These are phyloP conservation scores for Xiphias gladius DNA, from an alignment of 2,113 vertebrate species.

Conservation along the genomic window DNA sequence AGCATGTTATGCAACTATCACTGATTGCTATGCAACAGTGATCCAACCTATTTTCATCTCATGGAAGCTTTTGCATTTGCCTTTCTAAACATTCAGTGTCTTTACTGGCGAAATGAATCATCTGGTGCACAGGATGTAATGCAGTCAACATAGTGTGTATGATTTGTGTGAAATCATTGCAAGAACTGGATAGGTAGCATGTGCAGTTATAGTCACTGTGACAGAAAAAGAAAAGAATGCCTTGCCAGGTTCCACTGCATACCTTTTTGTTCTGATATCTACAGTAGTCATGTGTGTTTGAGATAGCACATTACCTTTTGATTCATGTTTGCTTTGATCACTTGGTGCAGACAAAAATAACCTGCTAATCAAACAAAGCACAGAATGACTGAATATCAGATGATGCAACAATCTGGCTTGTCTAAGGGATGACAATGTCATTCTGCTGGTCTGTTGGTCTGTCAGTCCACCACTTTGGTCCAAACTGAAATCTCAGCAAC, in stretches of 20 bases:
- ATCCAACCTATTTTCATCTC: conserved; percentile 62
- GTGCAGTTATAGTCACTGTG: background rate
- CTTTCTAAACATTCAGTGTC: conserved; percentile 36
- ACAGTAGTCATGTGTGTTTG: background rate
- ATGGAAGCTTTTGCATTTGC: conserved; percentile 35
- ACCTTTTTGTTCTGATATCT: too few species aligned
- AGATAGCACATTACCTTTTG: background rate
- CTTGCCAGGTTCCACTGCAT: background rate
- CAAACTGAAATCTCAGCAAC: too few species aligned
- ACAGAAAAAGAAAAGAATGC: background rate
- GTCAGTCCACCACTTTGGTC: too few species aligned
- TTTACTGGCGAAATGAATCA: conserved; percentile 10
- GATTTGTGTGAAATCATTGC: background rate
- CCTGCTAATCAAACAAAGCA: conserved; percentile 2
- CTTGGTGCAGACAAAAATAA: conserved; percentile 10
- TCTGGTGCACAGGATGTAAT: background rate
- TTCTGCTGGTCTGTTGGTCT: too few species aligned
- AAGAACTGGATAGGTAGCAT: background rate
- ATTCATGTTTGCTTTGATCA: conserved; percentile 30
- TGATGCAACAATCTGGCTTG: too few species aligned
- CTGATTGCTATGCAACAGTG: conserved; percentile 64
- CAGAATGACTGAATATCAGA: background rate
- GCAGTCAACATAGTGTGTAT: background rate
- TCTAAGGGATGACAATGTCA: too few species aligned
- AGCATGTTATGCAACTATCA: conserved; percentile 68